Percentiles rank a stretch among this genome's conserved stretches.
Evolutionary conservation across 2,113 vertebrate genomes (phyloP).

Genomic region (Carassius carassius): DNA sequence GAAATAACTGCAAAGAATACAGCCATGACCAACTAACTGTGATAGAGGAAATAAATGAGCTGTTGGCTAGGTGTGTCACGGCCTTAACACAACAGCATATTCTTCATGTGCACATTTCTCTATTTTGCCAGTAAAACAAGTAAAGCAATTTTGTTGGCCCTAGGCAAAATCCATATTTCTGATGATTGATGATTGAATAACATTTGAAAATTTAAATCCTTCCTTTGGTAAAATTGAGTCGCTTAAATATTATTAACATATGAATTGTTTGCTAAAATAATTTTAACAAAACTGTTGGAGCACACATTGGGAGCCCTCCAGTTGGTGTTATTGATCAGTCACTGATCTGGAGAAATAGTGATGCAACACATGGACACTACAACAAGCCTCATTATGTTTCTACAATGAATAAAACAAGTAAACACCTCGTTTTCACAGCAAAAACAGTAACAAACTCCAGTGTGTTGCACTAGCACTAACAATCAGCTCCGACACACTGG

Average conservation of each 20-base stretch:
- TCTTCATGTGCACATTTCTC: neutral
- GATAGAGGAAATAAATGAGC: no score
- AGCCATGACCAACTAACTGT: no score
- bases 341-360: neutral
- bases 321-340: neutral
- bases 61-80: no score
- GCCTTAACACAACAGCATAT: no score
- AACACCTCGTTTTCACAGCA: neutral
- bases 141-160: neutral
- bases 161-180: neutral
- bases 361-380: neutral
- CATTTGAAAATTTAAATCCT: no score
- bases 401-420: neutral
- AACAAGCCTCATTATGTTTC: neutral
- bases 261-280: neutral
- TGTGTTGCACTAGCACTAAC: neutral
- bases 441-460: neutral
- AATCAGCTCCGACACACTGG: conserved; percentile 7
- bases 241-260: neutral
- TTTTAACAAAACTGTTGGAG: no score
- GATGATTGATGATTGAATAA: neutral
- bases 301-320: neutral
- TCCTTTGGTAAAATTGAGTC: no score
- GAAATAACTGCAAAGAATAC: no score
- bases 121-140: neutral